These are phyloP conservation scores for Odocoileus hemionus DNA, from an alignment of 2,113 vertebrate genomes.

Conservation along the genomic window DNA sequence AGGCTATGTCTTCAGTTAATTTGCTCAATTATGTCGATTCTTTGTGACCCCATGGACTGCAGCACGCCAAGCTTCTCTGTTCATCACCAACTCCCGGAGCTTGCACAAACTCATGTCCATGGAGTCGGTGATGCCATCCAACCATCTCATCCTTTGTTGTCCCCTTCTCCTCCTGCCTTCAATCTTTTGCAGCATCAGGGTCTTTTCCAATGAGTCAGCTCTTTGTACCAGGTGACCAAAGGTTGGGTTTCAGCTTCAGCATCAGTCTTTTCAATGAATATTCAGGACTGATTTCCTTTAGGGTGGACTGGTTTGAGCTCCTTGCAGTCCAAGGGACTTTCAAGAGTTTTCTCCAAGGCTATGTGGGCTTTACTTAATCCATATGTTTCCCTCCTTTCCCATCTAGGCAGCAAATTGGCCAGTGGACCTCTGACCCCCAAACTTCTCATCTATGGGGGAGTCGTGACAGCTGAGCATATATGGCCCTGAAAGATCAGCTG, in stretches of 20 bases:
- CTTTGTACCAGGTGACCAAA: not conserved
- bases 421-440: not conserved
- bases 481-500: rapidly evolving
- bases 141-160: rapidly evolving
- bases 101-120: not conserved
- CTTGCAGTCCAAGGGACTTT: not conserved
- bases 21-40: rapidly evolving
- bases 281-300: not conserved
- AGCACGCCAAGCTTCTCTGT: not conserved
- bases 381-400: rapidly evolving
- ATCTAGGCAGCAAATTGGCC: not conserved
- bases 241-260: not conserved
- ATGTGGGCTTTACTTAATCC: not conserved
- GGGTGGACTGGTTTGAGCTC: not conserved
- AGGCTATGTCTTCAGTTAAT: not conserved
- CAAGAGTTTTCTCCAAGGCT: not conserved
- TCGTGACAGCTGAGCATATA: rapidly evolving
- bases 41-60: rapidly evolving
- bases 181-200: not conserved
- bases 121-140: rapidly evolving
- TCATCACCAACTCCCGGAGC: rapidly evolving
- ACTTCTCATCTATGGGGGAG: rapidly evolving
- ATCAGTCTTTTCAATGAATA: not conserved
- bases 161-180: not conserved
- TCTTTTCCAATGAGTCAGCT: not conserved